phyloP scores from a whole-genome alignment of 2,888 invertebrate species.

The Zootermopsis nevadensis region DNA sequence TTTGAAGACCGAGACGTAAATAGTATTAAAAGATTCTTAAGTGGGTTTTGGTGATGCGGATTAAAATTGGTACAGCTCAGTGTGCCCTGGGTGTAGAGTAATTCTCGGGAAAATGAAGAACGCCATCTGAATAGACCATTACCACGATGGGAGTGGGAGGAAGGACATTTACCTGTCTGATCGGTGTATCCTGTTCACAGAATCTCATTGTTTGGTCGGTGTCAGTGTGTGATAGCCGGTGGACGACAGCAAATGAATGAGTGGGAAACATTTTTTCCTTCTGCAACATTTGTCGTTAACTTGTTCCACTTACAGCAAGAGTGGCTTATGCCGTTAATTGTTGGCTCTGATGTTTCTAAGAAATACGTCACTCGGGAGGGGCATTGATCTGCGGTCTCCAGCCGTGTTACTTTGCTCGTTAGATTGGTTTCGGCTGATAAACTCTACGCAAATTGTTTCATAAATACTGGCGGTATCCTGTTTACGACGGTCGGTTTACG shows the following conservation, averaged over 20 bases:
- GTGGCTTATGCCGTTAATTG: background rate
- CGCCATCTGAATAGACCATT: background rate
- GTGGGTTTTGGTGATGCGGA: background rate
- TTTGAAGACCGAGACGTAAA: too few relatives aligned
- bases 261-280: conserved; percentile 1
- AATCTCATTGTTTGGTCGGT: conserved; percentile 18
- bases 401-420: background rate
- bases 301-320: conserved; percentile 1
- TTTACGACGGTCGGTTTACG: background rate
- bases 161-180: conserved; percentile 12
- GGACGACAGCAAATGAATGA: conserved; percentile 11
- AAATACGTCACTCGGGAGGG: background rate
- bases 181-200: conserved; percentile 4
- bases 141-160: background rate
- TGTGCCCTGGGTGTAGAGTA: background rate
- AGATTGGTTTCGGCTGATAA: too few relatives aligned
- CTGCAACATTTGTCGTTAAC: conserved; percentile 16
- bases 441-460: too few relatives aligned
- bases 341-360: background rate
- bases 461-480: background rate
- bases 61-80: background rate
- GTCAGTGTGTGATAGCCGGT: conserved; percentile 2
- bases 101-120: conserved; percentile 1
- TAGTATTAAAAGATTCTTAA: too few relatives aligned
- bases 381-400: background rate